These are phyloP conservation scores for Formica exsecta DNA, from an alignment of 1,140 invertebrate species.

Conservation along the genomic window DNA sequence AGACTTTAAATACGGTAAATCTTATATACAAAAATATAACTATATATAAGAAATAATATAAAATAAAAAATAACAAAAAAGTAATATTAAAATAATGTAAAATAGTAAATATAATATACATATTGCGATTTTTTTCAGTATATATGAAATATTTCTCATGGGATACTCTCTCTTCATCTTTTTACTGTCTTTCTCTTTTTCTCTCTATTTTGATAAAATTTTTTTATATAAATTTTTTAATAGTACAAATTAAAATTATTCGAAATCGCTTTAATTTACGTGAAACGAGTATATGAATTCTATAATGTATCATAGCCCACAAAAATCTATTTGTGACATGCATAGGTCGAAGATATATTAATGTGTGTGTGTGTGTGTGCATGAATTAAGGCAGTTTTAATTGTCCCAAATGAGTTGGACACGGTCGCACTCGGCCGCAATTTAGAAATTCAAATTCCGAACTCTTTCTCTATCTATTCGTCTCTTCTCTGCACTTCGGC, in stretches of 20 bases:
- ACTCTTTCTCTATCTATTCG: conserved; percentile 1
- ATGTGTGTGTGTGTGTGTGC: not conserved
- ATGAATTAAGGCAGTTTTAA: conserved; percentile 59
- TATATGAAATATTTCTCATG: not conserved
- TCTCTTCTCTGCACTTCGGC: not conserved
- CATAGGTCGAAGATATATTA: not conserved
- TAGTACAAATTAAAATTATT: conserved; percentile 7
- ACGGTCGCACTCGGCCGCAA: conserved; percentile 22
- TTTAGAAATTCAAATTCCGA: conserved; percentile 67
- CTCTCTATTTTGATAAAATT: no score
- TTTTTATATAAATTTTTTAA: not conserved
- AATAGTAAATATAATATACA: not conserved
- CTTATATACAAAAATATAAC: not conserved
- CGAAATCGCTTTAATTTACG: not conserved
- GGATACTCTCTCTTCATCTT: no score
- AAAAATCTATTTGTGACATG: not conserved
- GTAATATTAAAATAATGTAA: not conserved
- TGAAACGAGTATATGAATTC: not conserved
- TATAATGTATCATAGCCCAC: not conserved
- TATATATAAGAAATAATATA: not conserved
- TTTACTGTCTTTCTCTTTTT: no score
- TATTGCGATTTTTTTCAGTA: no score
- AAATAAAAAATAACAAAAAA: not conserved
- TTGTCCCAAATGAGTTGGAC: conserved; percentile 57
- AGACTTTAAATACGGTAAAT: not conserved